Base-by-base conservation (phyloP, 1,140 invertebrate species). In the Drosophila athabasca region DNA sequence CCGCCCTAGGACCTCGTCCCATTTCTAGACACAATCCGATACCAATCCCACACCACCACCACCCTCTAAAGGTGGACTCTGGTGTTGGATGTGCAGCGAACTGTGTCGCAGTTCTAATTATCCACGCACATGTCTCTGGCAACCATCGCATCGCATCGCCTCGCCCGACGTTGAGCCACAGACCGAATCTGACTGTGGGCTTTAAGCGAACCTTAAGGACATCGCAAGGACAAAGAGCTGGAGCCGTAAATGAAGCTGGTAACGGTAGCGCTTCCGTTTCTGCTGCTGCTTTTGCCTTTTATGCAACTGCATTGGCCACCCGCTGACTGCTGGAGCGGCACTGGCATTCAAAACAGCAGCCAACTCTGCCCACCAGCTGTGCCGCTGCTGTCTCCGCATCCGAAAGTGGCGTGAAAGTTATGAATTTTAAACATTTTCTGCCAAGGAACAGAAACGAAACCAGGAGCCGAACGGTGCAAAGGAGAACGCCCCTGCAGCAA, bases 371-470 rank as follows among this genome's bases (percentile, higher is more conserved):
- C 82, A 80, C 83, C 83, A 88, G 83, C 84, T 83, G 83, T 88
- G 83, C 84, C 57, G 81, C 72, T 73, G 62, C 44, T n/a, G 43
- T 35, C 50, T 70, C 52, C 66, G 39, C 66, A 50, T 55, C 59
- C 29, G 57, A 51, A 84, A 83, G 83, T 85, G 82, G 68, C 81
- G 78, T 73, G 81, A 84, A 87, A 85, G 83, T 87, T 87, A 87
- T 87, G 82, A 87, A 87, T 87, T 87, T 87, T 88, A 87, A 87
- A 87, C 82, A 85, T 85, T 87, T 75, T 77, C 73, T 62, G 82
- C 67, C 80, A 82, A 60, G 52, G 52, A 62, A 54, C 65, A 22
- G 45, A 65, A 7, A 43, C 53, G 45, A 26, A 26, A 26, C 24
- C 24, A 62, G 29, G 29, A 26, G 19, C 61, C 54, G 62, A 57